A percentile compares a stretch with the other conserved stretches of the same genome.
phyloP scores from a whole-genome alignment of 1,140 invertebrate species.

The Aphaenogaster rudis region DNA sequence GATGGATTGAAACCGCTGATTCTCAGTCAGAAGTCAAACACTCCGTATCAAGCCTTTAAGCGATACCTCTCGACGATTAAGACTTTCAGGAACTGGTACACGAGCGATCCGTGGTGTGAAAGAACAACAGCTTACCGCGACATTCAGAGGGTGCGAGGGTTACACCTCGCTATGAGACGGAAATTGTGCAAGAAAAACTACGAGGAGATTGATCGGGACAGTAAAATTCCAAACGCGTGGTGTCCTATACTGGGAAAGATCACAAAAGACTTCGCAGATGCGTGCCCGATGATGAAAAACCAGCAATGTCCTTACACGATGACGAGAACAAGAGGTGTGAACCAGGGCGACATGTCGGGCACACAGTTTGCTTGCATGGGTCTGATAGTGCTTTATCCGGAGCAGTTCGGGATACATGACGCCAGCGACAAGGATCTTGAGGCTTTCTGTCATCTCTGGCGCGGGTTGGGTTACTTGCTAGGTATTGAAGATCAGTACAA shows the following conservation, averaged over 20 bases:
- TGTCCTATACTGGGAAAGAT: conserved; percentile 77
- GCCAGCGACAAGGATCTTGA: conserved; percentile 89
- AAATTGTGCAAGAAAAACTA: conserved; percentile 69
- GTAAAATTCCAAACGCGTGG: conserved; percentile 85
- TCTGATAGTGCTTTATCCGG: conserved; percentile 89
- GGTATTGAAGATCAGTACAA: conserved; percentile 93
- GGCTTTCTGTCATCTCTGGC: conserved; percentile 94
- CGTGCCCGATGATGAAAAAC: conserved; percentile 85
- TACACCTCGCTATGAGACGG: conserved; percentile 84
- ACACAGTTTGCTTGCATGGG: conserved; percentile 95
- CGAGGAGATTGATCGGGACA: conserved; percentile 69
- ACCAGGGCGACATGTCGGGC: conserved; percentile 92
- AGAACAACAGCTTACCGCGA: conserved; percentile 84
- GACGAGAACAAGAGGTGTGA: conserved; percentile 84
- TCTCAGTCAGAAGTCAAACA: conserved; percentile 89
- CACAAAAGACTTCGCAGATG: conserved; percentile 68
- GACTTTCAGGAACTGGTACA: conserved; percentile 87
- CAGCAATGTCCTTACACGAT: conserved; percentile 82
- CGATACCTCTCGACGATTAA: conserved; percentile 89
- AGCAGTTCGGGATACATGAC: conserved; percentile 89
- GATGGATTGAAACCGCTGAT: conserved; percentile 89
- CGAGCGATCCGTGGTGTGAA: conserved; percentile 85
- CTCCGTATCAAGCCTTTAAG: conserved; percentile 89
- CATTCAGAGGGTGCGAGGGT: conserved; percentile 84
- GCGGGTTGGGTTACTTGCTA: conserved; percentile 92